phyloP scores from a whole-genome alignment of 2,113 vertebrate species.

The Australoheros scitulus region DNA sequence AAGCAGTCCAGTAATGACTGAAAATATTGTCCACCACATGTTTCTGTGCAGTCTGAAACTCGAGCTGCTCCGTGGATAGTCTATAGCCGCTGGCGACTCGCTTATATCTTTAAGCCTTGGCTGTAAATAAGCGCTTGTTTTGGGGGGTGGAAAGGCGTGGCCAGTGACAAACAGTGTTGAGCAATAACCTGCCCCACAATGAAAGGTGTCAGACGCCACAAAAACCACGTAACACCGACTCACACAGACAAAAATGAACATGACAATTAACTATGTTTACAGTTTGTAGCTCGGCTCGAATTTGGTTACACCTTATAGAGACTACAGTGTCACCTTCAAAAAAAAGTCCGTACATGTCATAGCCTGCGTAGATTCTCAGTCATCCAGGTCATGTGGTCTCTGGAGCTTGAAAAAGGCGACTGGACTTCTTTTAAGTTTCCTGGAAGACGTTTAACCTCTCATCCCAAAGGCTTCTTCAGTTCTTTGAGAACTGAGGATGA shows the following conservation, averaged over 20 bases:
- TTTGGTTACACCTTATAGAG: not conserved
- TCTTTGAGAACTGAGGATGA: no score
- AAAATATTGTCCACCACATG: slow-evolving; percentile 67
- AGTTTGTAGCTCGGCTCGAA: not conserved
- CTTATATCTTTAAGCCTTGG: slow-evolving; percentile 32
- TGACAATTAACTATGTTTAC: not conserved
- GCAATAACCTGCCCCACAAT: slow-evolving; percentile 6
- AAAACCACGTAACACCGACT: not conserved
- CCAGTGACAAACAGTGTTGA: slow-evolving; percentile 43
- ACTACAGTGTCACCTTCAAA: not conserved
- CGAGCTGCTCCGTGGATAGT: not conserved
- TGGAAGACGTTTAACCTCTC: no score
- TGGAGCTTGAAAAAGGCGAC: no score
- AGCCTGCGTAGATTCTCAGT: no score
- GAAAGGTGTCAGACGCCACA: not conserved
- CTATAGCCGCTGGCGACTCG: not conserved
- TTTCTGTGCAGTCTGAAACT: slow-evolving; percentile 1
- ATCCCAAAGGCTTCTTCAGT: no score
- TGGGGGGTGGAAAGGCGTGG: slow-evolving; percentile 64
- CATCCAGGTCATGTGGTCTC: no score
- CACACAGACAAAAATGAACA: not conserved
- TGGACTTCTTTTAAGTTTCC: no score
- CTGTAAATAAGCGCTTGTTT: not conserved
- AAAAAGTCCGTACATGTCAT: not conserved
- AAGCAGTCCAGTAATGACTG: slow-evolving; percentile 61